Conservation (phyloP, 1,140 invertebrate species). For the Megalonaias nervosa region DNA sequence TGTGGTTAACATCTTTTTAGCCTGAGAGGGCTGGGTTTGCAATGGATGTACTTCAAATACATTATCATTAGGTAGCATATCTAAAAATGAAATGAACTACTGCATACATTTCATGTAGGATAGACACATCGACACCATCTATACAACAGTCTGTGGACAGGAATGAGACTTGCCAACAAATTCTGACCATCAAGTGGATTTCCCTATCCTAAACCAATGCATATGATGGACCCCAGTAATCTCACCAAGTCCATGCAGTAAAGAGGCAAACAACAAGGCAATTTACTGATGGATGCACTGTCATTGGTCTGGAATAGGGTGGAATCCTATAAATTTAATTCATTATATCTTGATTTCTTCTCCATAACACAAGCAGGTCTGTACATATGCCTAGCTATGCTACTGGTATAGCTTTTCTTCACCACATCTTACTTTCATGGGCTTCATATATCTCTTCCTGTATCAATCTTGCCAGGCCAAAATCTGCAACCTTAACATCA, state of each 20-base stretch:
- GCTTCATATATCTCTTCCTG: conserved; percentile 98
- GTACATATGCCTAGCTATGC: background rate
- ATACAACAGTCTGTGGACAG: too few species aligned
- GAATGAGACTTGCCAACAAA: too few species aligned
- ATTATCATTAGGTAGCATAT: too few species aligned
- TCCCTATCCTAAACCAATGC: too few species aligned
- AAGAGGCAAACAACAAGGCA: background rate
- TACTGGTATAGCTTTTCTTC: background rate
- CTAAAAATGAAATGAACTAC: too few species aligned
- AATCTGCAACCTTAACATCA: conserved; percentile 92
- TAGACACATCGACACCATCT: too few species aligned
- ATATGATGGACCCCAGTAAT: too few species aligned
- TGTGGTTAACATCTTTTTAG: too few species aligned
- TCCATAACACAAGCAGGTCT: background rate
- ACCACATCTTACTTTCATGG: conserved; percentile 79
- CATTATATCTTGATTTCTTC: background rate
- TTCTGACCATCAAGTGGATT: too few species aligned
- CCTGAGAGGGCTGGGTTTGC: too few species aligned
- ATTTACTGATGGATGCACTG: background rate
- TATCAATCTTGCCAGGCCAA: conserved; percentile 91
- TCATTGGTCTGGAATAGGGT: background rate
- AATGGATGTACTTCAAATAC: too few species aligned
- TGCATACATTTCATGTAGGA: too few species aligned
- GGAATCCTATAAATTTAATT: background rate
- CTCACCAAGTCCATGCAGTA: background rate